These are phyloP conservation scores for Brassicogethes aeneus DNA, from an alignment of 2,888 invertebrate species.

Conservation along the genomic window DNA sequence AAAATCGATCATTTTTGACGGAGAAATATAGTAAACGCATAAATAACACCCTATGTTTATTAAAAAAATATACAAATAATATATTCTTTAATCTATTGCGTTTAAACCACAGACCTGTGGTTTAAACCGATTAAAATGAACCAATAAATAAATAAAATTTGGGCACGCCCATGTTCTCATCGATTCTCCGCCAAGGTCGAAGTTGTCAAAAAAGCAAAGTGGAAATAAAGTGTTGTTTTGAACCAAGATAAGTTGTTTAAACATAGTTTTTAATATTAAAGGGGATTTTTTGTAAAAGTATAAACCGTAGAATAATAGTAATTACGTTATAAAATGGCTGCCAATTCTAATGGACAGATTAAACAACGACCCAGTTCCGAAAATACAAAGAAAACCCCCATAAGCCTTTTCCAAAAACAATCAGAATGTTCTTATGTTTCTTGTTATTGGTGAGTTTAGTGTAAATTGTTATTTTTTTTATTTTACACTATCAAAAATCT, in stretches of 20 bases:
- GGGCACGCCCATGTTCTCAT: too few relatives aligned
- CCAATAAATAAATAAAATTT: too few relatives aligned
- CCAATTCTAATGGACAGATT: slow-evolving; percentile 26
- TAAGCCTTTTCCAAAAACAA: slow-evolving; percentile 60
- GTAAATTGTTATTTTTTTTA: not conserved
- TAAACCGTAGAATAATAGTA: not conserved
- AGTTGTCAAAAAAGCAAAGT: slow-evolving; percentile 27
- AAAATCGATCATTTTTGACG: too few relatives aligned
- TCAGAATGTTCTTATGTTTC: slow-evolving; percentile 77
- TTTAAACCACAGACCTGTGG: too few relatives aligned
- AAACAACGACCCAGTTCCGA: slow-evolving; percentile 27
- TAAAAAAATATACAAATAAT: too few relatives aligned
- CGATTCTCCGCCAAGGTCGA: slow-evolving; percentile 2
- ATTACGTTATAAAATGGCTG: slow-evolving; percentile 22
- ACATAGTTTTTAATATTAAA: not conserved
- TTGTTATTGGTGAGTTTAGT: slow-evolving; percentile 67
- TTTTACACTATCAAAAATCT: not conserved
- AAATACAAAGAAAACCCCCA: slow-evolving; percentile 29
- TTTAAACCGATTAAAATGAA: too few relatives aligned
- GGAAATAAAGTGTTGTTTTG: not conserved
- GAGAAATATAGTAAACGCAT: too few relatives aligned
- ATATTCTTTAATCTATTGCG: too few relatives aligned
- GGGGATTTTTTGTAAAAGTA: not conserved
- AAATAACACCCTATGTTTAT: too few relatives aligned
- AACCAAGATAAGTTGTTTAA: not conserved